Evolutionary conservation across 2,113 vertebrate genomes (phyloP), one percentile per base, ranked within the genome.

Genomic region (human): DNA sequence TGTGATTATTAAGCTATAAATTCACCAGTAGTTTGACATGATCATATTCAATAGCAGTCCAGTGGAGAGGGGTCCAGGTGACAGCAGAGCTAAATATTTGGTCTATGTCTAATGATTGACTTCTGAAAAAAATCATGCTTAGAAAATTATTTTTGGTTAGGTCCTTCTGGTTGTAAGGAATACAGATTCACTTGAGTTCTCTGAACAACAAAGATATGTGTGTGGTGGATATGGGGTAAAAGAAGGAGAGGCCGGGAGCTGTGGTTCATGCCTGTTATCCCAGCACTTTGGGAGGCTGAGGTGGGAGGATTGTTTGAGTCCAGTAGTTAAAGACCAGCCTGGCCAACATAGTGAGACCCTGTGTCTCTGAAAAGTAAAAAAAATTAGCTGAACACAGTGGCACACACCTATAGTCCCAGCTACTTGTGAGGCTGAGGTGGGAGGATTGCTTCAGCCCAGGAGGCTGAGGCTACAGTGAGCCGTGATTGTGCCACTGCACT

Each of bases 101-200:
- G n/a, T 89, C 23, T 93, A 5, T 91, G 61, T 79, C 35, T 82
- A 22, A 45, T 73, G 13, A 66, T 79, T 73, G 78, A 48, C 79
- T 75, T 89, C 8, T 88, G 45, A 64, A 79, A 83, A 91, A 73
- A 95, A 76, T 45, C 40, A 5, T 85, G 72, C 64, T 25, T 96
- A 80, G 72, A 81, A 0, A 80, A 52, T 80, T 95, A 70, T 85
- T 86, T 81, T 52, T 61, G 38, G 78, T 79, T 94, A 16, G 17
- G 78, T 35, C 45, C 66, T 93, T 89, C 11, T 80, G 27, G 38
- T 87, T 96, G n/a, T 57, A 64, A 45, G 52, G 40, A 84, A 30
- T 55, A 92, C 70, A 79, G 55, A 83, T 92, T 80, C 64, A 87
- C 48, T 91, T 78, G 76, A 64, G 61, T 90, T 85, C 66, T 72